Conservation (phyloP, 2,888 invertebrate species). For the Phymatocera aterrima region DNA sequence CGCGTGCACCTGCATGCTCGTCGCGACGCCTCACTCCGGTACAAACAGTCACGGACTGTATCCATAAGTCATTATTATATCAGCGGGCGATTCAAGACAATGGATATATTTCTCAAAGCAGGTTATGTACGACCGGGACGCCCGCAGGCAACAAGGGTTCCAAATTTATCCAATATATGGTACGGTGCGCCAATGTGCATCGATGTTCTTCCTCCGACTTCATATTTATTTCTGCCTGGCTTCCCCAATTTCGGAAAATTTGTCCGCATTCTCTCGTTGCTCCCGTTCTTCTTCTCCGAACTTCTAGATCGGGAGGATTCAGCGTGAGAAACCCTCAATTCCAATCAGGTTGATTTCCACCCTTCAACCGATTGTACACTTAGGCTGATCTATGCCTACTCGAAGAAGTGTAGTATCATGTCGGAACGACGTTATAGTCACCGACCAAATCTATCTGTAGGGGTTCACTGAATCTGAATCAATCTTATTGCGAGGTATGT, state of each 20-base stretch:
- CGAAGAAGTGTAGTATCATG: constrained; percentile 12
- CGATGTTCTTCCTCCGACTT: too few relatives aligned
- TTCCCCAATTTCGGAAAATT: too few relatives aligned
- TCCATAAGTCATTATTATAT: constrained; percentile 6
- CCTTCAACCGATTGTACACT: too few relatives aligned
- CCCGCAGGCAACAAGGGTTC: too few relatives aligned
- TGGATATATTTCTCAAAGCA: not conserved
- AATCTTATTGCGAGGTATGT: not conserved
- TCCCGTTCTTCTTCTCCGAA: too few relatives aligned
- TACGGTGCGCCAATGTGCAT: too few relatives aligned
- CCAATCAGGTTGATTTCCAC: not conserved
- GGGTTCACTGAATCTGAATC: constrained; percentile 32
- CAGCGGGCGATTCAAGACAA: too few relatives aligned
- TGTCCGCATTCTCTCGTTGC: too few relatives aligned
- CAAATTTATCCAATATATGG: too few relatives aligned
- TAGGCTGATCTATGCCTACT: too few relatives aligned
- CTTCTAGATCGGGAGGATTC: not conserved
- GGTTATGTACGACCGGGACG: not conserved
- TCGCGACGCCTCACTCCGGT: constrained; percentile 8
- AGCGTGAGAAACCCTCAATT: not conserved
- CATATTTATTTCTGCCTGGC: too few relatives aligned
- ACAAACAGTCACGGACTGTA: not conserved
- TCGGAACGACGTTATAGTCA: constrained; percentile 8
- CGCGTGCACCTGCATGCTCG: not conserved
- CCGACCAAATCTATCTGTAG: not conserved